Conservation (phyloP, 2,797 vertebrate genomes). For the Lagorchestes hirsutus region DNA sequence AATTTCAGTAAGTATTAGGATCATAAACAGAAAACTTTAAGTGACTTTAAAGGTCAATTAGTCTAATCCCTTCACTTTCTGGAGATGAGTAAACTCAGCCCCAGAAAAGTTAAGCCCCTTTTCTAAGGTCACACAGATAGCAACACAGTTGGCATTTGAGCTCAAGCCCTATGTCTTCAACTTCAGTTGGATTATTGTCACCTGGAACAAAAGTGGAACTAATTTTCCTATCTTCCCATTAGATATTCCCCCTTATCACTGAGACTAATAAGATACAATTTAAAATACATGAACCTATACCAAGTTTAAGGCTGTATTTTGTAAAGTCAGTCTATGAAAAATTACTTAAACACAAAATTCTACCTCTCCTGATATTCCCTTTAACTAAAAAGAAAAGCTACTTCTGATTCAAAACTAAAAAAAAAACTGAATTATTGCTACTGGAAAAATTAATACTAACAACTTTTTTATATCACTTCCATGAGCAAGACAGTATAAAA, state of each 20-base stretch:
- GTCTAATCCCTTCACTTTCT: neutral
- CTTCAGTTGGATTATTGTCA: neutral
- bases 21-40: neutral
- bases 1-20: neutral
- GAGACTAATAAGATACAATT: constrained; percentile 32
- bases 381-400: constrained; percentile 39
- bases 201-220: neutral
- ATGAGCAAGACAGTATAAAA: neutral
- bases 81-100: neutral
- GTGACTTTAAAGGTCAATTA: neutral
- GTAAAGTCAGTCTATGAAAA: constrained; percentile 35
- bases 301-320: constrained; percentile 39
- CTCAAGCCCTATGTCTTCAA: neutral
- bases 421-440: neutral
- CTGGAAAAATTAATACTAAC: constrained; percentile 39
- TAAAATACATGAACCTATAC: constrained; percentile 28
- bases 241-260: constrained; percentile 36
- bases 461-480: neutral
- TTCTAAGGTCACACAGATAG: neutral
- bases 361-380: constrained; percentile 42
- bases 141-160: neutral
- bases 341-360: constrained; percentile 6
- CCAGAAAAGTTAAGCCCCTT: neutral
- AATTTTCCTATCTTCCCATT: neutral
- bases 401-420: constrained; percentile 42